A percentile compares a stretch with the other conserved stretches of the same genome.
Evolutionary conservation across 2,797 vertebrate genomes (phyloP).

Genomic region (Characodon lateralis): DNA sequence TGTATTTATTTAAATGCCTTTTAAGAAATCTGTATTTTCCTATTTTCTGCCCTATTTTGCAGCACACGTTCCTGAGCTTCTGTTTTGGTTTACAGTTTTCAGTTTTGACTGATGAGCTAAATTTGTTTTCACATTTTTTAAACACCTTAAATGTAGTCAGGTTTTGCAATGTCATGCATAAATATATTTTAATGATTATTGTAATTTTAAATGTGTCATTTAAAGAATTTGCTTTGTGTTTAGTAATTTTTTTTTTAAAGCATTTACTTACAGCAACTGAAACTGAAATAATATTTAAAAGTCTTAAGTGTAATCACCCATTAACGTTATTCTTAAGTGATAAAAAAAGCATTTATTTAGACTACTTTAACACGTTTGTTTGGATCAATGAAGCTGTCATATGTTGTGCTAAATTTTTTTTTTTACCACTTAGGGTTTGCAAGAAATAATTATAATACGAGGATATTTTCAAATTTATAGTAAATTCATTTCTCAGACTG

Average conservation of each 20-base stretch:
- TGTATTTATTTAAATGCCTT: no score
- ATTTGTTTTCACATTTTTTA: not conserved
- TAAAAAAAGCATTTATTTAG: not conserved
- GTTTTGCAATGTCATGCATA: conserved; percentile 19
- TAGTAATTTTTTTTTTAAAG: not conserved
- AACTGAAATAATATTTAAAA: no score
- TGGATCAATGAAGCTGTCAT: not conserved
- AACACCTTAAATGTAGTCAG: conserved; percentile 20
- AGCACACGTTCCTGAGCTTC: conserved; percentile 10
- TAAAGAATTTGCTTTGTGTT: conserved; percentile 15
- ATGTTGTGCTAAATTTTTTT: not conserved
- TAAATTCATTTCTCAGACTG: conserved; percentile 9
- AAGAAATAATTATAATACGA: conserved; percentile 12
- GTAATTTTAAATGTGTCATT: conserved; percentile 31
- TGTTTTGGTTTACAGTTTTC: conserved; percentile 34
- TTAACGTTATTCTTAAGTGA: not conserved
- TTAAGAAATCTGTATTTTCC: conserved; percentile 14
- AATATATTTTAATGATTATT: conserved; percentile 12
- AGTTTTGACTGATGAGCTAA: conserved; percentile 27
- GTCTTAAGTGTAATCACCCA: not conserved
- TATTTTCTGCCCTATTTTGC: conserved; percentile 18
- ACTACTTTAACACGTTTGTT: not conserved
- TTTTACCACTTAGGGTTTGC: not conserved
- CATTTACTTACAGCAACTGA: conserved; percentile 3
- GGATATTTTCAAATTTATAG: conserved; percentile 18